These are phyloP conservation scores for fruit fly (Drosophila melanogaster) DNA, from an alignment of 1,140 invertebrate species.

Conservation along the genomic window DNA sequence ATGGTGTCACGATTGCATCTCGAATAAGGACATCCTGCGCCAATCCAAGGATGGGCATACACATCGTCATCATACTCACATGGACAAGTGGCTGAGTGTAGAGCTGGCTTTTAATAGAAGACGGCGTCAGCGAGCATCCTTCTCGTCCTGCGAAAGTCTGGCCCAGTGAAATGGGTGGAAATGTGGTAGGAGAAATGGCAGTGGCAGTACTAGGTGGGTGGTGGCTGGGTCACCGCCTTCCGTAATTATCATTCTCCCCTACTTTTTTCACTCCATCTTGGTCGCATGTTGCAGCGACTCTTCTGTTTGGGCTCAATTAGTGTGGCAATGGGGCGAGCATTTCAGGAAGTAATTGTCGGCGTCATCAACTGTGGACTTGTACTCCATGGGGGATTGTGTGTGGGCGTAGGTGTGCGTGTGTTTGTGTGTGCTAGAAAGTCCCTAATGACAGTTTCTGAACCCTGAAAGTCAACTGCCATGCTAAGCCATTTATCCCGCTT, in stretches of 20 bases:
- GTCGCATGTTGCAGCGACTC: constrained; percentile 37
- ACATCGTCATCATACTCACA: constrained; percentile 6
- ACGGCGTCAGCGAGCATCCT: constrained; percentile 46
- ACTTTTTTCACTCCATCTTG: constrained; percentile 13
- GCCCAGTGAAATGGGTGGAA: background rate
- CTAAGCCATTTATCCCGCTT: background rate
- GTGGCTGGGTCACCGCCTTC: constrained; percentile 23
- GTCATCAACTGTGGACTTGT: constrained; percentile 26
- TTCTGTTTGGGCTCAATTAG: constrained; percentile 41
- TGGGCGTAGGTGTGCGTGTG: background rate
- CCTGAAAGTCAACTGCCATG: constrained; percentile 4
- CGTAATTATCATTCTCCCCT: constrained; percentile 31
- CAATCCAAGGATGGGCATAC: constrained; percentile 2
- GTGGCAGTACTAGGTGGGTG: constrained; percentile 1
- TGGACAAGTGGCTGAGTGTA: constrained; percentile 19
- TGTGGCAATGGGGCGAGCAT: constrained; percentile 38
- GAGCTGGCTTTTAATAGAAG: constrained; percentile 46
- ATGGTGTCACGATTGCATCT: constrained; percentile 20
- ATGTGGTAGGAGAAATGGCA: background rate
- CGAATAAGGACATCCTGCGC: constrained; percentile 20
- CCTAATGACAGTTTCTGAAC: constrained; percentile 30
- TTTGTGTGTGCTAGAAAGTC: constrained; percentile 8
- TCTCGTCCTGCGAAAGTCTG: constrained; percentile 30
- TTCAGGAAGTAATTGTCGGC: constrained; percentile 39
- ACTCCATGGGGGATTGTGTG: constrained; percentile 9